Evolutionary conservation across 2,113 vertebrate species (phyloP), one percentile per base, ranked within the genome.

Genomic region (Picathartes gymnocephalus): DNA sequence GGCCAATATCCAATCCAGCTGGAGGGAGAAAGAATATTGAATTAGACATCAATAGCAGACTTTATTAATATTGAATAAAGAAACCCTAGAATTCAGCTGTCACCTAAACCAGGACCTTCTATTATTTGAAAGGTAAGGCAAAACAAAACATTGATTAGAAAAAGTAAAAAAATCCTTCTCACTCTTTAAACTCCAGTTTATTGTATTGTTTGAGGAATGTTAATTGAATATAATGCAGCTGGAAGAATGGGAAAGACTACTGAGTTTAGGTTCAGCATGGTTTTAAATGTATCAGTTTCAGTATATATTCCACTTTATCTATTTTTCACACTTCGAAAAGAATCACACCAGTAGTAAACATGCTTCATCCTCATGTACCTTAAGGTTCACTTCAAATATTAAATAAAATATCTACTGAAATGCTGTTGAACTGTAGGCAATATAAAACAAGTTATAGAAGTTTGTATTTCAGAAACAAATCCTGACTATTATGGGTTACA

Each of bases 1-100:
- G 94, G 82, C 98, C 97, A 39, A 99, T 98, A 93, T 99, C 99
- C 94, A 99, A 92, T 56, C 98, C 99, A 66, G 98, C 99, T 99
- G 96, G 88, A 96, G 91, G 95, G 97, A 97, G 94, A 33, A 93
- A 96, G 45, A 93, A 58, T 1, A 90, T 15, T 3, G 70, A 58
- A 68, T 88, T 27, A 97, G 85, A 61, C 19, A 56, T 28, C 57
- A 79, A 78, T 7, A 79, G 37, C 40, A 31, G 72, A 37, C 48
- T 54, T 22, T 53, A 31, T 14, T 80, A 10, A 30, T 18, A 42
- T 3, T 61, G 77, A n/a, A 65, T 8, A 50, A 66, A 39, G 11
- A 80, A 28, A 13, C 37, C 16, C 31, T 73, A 77, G 39, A 87
- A 33, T 19, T 91, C 37, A 85, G 35, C 64, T 88, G 73, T 53